Evolutionary conservation across 2,888 invertebrate species (phyloP).

Genomic region (Rhagium mordax): DNA sequence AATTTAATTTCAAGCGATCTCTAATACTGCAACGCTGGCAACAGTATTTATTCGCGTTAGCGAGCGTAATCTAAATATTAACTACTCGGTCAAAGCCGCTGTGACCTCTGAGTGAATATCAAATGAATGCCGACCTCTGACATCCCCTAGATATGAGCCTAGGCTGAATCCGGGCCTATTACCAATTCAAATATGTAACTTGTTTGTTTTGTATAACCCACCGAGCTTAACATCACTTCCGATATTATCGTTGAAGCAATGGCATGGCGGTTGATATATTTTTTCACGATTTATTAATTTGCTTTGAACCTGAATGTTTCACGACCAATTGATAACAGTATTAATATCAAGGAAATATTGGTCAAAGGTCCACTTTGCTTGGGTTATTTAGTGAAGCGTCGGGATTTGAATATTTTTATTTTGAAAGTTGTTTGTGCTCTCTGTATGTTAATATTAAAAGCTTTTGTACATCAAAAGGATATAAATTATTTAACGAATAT

Average conservation of each 20-base stretch:
- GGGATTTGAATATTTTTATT: conserved; percentile 28
- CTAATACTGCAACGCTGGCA: neutral
- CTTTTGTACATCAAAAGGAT: conserved; percentile 58
- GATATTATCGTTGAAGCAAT: conserved; percentile 16
- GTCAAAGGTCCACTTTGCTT: conserved; percentile 11
- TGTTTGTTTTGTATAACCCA: conserved; percentile 54
- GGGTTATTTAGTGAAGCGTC: neutral
- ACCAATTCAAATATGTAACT: conserved; percentile 57
- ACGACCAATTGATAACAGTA: neutral
- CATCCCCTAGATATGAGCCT: conserved; percentile 55
- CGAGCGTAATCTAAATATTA: conserved; percentile 26
- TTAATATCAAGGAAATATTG: neutral
- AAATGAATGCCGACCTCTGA: conserved; percentile 56
- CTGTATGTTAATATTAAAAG: conserved; percentile 48
- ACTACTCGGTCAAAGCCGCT: conserved; percentile 21
- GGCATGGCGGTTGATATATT: neutral
- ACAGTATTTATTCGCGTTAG: conserved; percentile 14
- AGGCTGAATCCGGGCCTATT: conserved; percentile 51
- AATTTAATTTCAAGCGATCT: too few relatives aligned
- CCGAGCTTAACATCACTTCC: conserved; percentile 36
- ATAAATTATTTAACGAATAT: conserved; percentile 67
- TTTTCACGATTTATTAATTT: neutral
- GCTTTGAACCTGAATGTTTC: neutral
- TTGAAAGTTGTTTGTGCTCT: conserved; percentile 30
- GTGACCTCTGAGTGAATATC: conserved; percentile 53